Evolutionary conservation across 2,888 invertebrate genomes (phyloP).

Genomic region (Sinohyriopsis cumingii): DNA sequence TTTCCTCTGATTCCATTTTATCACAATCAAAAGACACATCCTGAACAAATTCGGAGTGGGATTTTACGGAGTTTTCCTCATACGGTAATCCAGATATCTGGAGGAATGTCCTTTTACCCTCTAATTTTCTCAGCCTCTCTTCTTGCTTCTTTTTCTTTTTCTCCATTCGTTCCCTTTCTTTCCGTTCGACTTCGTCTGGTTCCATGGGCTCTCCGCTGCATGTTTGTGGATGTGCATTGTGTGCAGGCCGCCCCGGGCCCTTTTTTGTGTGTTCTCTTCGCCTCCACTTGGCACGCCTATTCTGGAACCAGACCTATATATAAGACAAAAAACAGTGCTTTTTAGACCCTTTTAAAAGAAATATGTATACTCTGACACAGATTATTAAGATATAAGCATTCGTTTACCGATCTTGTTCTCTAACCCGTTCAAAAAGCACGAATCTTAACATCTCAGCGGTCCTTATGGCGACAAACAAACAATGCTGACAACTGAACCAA

Average conservation of each 20-base stretch:
- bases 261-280: slow-evolving; percentile 99
- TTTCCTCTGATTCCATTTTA: no score
- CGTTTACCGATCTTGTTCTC: no score
- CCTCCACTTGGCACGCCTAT: slow-evolving; percentile 98
- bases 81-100: slow-evolving; percentile 5
- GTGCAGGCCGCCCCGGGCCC: slow-evolving; percentile 97
- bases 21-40: no score
- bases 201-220: slow-evolving; percentile 98
- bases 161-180: slow-evolving; percentile 70
- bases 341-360: no score
- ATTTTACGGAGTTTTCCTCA: no score
- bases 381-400: no score
- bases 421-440: no score
- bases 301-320: slow-evolving; percentile 99
- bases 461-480: no score
- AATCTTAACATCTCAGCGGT: no score
- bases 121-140: slow-evolving; percentile 80
- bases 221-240: slow-evolving; percentile 97
- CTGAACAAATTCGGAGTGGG: no score
- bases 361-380: no score
- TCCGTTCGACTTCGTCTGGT: slow-evolving; percentile 76
- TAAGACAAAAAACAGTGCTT: slow-evolving; percentile 8
- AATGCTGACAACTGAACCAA: no score
- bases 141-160: slow-evolving; percentile 89
- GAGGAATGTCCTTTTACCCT: slow-evolving; percentile 46